phyloP scores from a whole-genome alignment of 53 echinoderm and acorn worm species.

The Hippasteria phrygiana region DNA sequence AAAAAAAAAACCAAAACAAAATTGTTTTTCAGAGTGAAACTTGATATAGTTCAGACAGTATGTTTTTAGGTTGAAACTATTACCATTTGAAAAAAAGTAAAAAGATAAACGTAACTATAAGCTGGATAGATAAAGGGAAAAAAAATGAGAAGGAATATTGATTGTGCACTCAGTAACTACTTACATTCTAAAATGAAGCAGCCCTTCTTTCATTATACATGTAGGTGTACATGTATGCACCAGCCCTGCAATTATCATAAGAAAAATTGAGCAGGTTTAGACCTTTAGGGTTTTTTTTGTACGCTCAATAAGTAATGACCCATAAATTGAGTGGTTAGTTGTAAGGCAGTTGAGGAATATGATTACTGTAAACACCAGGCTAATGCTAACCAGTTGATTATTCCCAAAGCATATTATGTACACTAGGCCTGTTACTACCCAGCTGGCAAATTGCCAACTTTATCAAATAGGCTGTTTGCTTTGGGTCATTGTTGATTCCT shows the following conservation, averaged over 20 bases:
- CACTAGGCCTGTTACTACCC: background rate
- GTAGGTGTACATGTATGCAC: too few relatives aligned
- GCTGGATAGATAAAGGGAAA: too few relatives aligned
- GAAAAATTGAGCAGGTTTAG: background rate
- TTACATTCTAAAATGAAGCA: too few relatives aligned
- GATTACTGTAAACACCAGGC: background rate
- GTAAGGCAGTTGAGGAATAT: background rate
- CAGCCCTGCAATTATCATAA: background rate
- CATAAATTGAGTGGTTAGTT: constrained; percentile 38
- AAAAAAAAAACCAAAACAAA: too few relatives aligned
- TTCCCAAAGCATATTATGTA: background rate
- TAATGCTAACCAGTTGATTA: background rate
- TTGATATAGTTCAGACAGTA: too few relatives aligned
- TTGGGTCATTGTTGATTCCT: background rate
- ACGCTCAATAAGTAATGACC: constrained; percentile 36
- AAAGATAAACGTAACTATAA: too few relatives aligned
- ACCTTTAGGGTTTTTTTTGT: background rate
- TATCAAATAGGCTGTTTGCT: background rate
- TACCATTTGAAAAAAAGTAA: too few relatives aligned
- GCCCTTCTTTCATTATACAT: background rate
- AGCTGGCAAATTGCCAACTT: background rate
- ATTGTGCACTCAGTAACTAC: too few relatives aligned
- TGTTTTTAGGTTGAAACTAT: too few relatives aligned
- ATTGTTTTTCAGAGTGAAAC: too few relatives aligned
- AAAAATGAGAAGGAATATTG: too few relatives aligned